Evolutionary conservation across 2,888 invertebrate species (phyloP).

Genomic region (Orthosia gracilis): DNA sequence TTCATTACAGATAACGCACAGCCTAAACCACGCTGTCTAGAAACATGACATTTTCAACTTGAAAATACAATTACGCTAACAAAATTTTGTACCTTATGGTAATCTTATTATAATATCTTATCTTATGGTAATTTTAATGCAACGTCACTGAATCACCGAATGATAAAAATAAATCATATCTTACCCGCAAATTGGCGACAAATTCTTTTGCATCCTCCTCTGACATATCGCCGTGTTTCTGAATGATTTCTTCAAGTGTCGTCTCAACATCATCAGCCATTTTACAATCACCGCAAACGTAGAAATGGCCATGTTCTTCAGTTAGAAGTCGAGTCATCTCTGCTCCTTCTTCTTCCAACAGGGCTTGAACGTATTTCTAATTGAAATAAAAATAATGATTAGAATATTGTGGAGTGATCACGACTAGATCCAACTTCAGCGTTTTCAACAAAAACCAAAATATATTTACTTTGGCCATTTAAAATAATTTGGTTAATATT

Average conservation of each 20-base stretch:
- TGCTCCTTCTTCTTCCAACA: conserved; percentile 94
- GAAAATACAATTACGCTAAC: no score
- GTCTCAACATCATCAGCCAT: conserved; percentile 99
- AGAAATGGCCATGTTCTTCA: conserved; percentile 96
- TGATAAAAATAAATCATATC: conserved; percentile 62
- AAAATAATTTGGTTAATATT: background rate
- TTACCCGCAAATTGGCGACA: conserved; percentile 96
- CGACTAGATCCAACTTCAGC: background rate
- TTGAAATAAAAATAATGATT: background rate
- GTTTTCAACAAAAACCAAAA: background rate
- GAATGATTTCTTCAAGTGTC: conserved; percentile 95
- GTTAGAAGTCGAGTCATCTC: conserved; percentile 94
- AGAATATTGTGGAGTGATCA: background rate
- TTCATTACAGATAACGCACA: no score
- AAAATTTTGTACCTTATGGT: no score
- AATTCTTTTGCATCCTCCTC: conserved; percentile 95
- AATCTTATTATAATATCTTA: no score
- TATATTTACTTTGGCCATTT: background rate
- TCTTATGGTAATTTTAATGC: no score
- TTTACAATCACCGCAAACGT: conserved; percentile 98
- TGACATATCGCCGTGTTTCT: conserved; percentile 92
- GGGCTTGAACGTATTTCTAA: conserved; percentile 98
- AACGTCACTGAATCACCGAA: background rate
- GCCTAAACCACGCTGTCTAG: no score
- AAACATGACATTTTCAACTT: no score